phyloP scores from a whole-genome alignment of 2,888 invertebrate species.

The Oligia fasciuncula region DNA sequence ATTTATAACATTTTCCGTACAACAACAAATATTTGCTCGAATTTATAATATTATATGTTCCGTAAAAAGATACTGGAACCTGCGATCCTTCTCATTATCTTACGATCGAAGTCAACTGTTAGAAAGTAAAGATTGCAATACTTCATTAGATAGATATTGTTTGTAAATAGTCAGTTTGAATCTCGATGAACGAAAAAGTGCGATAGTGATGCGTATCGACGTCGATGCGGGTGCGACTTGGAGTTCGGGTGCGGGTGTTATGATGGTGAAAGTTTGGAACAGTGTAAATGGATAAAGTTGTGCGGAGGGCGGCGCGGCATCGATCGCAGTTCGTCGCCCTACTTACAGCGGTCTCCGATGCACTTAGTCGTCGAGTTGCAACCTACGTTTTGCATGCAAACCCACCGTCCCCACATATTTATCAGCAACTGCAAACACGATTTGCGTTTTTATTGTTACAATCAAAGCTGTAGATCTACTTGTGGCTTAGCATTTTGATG shows the following conservation, averaged over 20 bases:
- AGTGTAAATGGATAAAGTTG: conserved; percentile 89
- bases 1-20: conserved; percentile 62
- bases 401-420: conserved; percentile 52
- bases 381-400: conserved; percentile 76
- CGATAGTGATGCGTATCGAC: conserved; percentile 61
- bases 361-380: conserved; percentile 82
- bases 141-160: not conserved
- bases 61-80: conserved; percentile 11
- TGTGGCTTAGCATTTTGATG: conserved; percentile 2
- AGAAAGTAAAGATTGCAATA: not conserved
- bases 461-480: conserved; percentile 17
- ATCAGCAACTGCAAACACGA: conserved; percentile 56
- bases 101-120: conserved; percentile 5
- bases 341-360: conserved; percentile 87
- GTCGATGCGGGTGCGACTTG: conserved; percentile 56
- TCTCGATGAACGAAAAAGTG: conserved; percentile 43
- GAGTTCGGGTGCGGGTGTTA: conserved; percentile 76
- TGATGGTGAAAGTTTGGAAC: conserved; percentile 87
- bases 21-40: conserved; percentile 37
- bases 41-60: conserved; percentile 15
- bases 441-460: conserved; percentile 50
- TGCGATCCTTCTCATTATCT: conserved; percentile 6
- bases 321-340: conserved; percentile 90
- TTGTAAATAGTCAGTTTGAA: conserved; percentile 25
- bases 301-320: conserved; percentile 85